Evolutionary conservation across 2,797 vertebrate species (phyloP).

Genomic region (Nasua narica): DNA sequence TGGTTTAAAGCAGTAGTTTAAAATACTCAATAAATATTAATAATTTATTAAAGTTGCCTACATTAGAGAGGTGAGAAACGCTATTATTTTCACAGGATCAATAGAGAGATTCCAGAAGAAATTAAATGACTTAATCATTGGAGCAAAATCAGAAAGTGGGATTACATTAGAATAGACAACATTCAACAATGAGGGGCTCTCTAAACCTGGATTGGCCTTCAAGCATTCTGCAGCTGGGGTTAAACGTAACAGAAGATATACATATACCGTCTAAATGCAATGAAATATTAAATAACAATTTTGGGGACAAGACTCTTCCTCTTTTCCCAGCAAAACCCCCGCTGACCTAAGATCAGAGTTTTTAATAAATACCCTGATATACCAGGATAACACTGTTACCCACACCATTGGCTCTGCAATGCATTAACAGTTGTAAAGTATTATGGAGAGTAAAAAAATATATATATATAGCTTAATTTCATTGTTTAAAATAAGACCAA

Average conservation of each 20-base stretch:
- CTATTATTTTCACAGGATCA: constrained; percentile 51
- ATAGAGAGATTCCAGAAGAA: constrained; percentile 32
- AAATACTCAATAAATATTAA: constrained; percentile 63
- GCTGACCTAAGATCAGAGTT: background rate
- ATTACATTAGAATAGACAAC: background rate
- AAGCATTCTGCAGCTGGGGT: background rate
- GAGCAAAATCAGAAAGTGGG: background rate
- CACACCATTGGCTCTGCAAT: background rate
- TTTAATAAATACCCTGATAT: background rate
- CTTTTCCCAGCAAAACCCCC: background rate
- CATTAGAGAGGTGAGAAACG: constrained; percentile 63
- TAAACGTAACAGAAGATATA: background rate
- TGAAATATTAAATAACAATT: background rate
- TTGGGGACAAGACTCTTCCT: background rate
- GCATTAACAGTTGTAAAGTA: background rate
- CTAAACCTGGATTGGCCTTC: background rate
- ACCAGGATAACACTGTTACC: background rate
- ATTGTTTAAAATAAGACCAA: background rate
- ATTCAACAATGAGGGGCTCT: background rate
- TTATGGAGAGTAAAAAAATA: background rate
- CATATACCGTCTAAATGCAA: background rate
- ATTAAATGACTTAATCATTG: constrained; percentile 13
- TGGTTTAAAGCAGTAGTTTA: constrained; percentile 13
- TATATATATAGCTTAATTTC: background rate
- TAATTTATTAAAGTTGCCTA: constrained; percentile 56